A percentile compares a stretch with the other conserved stretches of the same genome.
Evolutionary conservation across 2,888 invertebrate genomes (phyloP).

Genomic region (Xestobium rufovillosum): DNA sequence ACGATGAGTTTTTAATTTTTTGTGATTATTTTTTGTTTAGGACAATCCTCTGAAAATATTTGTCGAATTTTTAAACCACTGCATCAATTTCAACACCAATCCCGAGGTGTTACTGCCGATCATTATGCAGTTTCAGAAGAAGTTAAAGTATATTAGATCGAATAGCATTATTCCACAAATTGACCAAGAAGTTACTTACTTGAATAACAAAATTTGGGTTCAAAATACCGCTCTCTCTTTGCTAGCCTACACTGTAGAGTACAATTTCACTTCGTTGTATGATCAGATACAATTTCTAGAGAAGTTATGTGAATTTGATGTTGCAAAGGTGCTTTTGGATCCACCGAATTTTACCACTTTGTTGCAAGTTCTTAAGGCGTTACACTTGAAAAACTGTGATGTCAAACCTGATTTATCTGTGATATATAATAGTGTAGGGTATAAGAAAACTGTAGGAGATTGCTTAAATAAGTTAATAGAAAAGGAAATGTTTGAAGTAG

Average conservation of each 20-base stretch:
- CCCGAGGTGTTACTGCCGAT: constrained; percentile 26
- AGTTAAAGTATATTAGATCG: constrained; percentile 30
- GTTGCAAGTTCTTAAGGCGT: constrained; percentile 28
- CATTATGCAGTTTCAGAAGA: constrained; percentile 40
- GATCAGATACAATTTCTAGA: constrained; percentile 58
- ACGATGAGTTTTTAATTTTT: constrained; percentile 9
- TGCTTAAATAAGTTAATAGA: constrained; percentile 50
- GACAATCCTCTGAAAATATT: constrained; percentile 52
- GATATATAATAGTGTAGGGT: constrained; percentile 31
- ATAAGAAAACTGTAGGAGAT: constrained; percentile 45
- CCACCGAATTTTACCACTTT: constrained; percentile 42
- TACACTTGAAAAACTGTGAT: constrained; percentile 40
- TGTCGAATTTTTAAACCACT: constrained; percentile 33
- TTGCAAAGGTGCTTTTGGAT: constrained; percentile 46
- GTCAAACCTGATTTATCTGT: constrained; percentile 47
- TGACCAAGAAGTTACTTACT: constrained; percentile 44
- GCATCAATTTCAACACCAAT: constrained; percentile 37
- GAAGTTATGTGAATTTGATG: constrained; percentile 50
- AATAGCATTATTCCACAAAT: constrained; percentile 31
- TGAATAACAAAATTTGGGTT: constrained; percentile 49
- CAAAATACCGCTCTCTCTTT: constrained; percentile 52
- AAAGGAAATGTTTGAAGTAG: constrained; percentile 48
- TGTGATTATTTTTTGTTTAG: constrained; percentile 42
- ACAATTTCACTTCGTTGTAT: constrained; percentile 55
- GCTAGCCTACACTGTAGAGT: constrained; percentile 52